Evolutionary conservation across 2,888 invertebrate genomes (phyloP).

Genomic region (Volucella inflata): DNA sequence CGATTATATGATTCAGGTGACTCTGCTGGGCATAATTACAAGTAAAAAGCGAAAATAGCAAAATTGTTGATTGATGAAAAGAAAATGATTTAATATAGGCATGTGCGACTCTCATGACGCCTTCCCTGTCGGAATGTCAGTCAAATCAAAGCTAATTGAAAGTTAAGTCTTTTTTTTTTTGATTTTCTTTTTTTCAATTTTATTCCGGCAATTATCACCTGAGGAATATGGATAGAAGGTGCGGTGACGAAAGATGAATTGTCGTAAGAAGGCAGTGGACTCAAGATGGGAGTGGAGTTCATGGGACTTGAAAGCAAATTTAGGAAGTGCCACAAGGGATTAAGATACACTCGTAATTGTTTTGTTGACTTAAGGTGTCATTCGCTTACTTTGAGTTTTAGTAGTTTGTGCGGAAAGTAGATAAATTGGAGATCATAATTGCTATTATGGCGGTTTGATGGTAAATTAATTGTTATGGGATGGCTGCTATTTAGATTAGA

Average conservation of each 20-base stretch:
- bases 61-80: constrained; percentile 38
- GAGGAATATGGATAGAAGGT: constrained; percentile 16
- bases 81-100: constrained; percentile 26
- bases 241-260: constrained; percentile 9
- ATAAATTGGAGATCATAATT: constrained; percentile 5
- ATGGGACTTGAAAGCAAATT: not conserved
- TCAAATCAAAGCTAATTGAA: constrained; percentile 32
- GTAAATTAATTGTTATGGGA: not conserved
- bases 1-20: constrained; percentile 51
- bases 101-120: not conserved
- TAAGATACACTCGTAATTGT: not conserved
- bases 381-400: constrained; percentile 14
- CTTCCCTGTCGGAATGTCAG: constrained; percentile 14
- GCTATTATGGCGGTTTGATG: not conserved
- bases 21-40: not conserved
- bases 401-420: not conserved
- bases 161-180: not conserved
- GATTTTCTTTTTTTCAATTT: not conserved
- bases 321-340: not conserved
- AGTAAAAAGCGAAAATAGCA: not conserved
- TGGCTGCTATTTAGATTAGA: not conserved
- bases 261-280: constrained; percentile 24
- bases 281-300: constrained; percentile 32
- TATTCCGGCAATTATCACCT: constrained; percentile 22
- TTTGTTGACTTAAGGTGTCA: constrained; percentile 31